Conservation (phyloP, 2,888 invertebrate species). For the Catocala sponsa region DNA sequence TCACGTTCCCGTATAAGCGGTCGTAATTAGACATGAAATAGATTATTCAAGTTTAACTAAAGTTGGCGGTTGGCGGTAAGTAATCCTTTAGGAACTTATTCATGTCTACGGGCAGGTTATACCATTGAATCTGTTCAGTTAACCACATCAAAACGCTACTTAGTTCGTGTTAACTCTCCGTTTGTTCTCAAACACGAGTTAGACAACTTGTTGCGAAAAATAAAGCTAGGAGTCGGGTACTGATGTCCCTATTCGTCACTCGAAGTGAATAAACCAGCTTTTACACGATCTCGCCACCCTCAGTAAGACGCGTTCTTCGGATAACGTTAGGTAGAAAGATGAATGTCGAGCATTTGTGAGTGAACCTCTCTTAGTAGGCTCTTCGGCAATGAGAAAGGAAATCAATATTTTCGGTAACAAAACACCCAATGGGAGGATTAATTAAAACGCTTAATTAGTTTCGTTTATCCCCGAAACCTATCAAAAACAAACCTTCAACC, state of each 20-base stretch:
- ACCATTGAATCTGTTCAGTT: slow-evolving; percentile 42
- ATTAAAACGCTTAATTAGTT: slow-evolving; percentile 86
- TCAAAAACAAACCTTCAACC: slow-evolving; percentile 76
- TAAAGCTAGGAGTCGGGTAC: slow-evolving; percentile 23
- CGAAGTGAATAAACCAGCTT: slow-evolving; percentile 35
- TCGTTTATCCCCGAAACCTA: slow-evolving; percentile 81
- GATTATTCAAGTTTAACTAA: slow-evolving; percentile 37
- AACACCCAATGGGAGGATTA: slow-evolving; percentile 80
- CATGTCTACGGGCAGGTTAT: slow-evolving; percentile 40
- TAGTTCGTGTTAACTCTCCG: slow-evolving; percentile 37
- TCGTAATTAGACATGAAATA: slow-evolving; percentile 46
- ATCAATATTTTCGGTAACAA: slow-evolving; percentile 82
- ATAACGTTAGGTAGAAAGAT: slow-evolving; percentile 46
- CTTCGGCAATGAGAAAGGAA: slow-evolving; percentile 58
- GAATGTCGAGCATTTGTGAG: slow-evolving; percentile 55
- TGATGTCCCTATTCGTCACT: slow-evolving; percentile 41
- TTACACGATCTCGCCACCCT: slow-evolving; percentile 26
- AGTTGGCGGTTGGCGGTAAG: slow-evolving; percentile 40
- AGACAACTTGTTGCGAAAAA: slow-evolving; percentile 35
- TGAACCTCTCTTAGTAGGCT: slow-evolving; percentile 57
- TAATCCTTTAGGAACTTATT: slow-evolving; percentile 46
- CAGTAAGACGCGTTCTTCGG: slow-evolving; percentile 35
- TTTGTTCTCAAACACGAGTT: slow-evolving; percentile 37
- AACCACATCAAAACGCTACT: slow-evolving; percentile 50
- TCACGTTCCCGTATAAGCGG: slow-evolving; percentile 29